Evolutionary conservation across 2,113 vertebrate species (phyloP), one percentile per base, ranked within the genome.

Genomic region (Euleptes europaea): DNA sequence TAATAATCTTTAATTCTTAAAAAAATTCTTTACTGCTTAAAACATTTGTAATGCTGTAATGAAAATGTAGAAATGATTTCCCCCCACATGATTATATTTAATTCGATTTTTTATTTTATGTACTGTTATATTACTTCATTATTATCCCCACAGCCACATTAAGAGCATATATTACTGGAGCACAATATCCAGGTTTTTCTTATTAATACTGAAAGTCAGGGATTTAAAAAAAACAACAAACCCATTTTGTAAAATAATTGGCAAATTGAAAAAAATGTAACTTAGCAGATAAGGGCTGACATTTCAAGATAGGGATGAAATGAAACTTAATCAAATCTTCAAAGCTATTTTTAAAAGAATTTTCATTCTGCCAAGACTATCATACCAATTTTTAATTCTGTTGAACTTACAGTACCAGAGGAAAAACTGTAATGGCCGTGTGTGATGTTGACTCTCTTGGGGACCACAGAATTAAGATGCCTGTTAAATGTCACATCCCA

Each of bases 281-380:
- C 26, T 4, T n/a, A 65, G 28, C 82, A 63, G 71, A 65, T 10
- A 40, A 83, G 7, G 28, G 13, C 23, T 74, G 51, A 83, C 71
- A 73, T 83, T 75, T 83, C 71, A 75, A 66, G 31, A 74, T 14
- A 57, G 54, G 28, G 47, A 66, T 21, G 74, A 75, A 82, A 82
- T 42, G 80, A 82, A 83, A 75, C n/a, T 83, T 83, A 83, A 83
- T 75, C 82, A 73, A 65, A 66, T 65, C 54, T 75, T 83, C 54
- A 83, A 47, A 65, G 19, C 44, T 14, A 28, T 35, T 65, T 82
- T 57, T 42, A 72, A 65, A 65, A 75, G 5, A 21, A 35, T 17
- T 75, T 66, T 75, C 19, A 3, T 47, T 75, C 57, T 42, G 44
- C 51, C 21, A 49, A 33, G 14, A 57, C 44, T 14, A 42, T 13